phyloP scores from a whole-genome alignment of 1,140 invertebrate genomes.

The Bombus affinis region DNA sequence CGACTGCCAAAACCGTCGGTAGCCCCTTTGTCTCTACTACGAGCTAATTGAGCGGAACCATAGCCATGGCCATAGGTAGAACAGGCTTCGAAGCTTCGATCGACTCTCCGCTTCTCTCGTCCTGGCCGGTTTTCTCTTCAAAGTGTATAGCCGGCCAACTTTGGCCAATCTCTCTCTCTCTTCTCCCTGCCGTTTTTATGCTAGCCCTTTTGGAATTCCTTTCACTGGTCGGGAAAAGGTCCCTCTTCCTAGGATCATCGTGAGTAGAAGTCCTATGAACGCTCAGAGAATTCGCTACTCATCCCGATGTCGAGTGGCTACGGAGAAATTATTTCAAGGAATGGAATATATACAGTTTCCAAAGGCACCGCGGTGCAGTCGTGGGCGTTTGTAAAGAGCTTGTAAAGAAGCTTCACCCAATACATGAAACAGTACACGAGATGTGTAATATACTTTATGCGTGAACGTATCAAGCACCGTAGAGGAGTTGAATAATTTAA shows the following conservation, averaged over 20 bases:
- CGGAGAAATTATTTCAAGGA: background rate
- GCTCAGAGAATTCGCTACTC: slow-evolving; percentile 17
- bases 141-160: slow-evolving; percentile 35
- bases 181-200: slow-evolving; percentile 43
- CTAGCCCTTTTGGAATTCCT: slow-evolving; percentile 65
- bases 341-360: too few relatives aligned
- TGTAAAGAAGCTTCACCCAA: too few relatives aligned
- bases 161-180: background rate
- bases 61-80: slow-evolving; percentile 43
- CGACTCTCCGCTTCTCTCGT: slow-evolving; percentile 10
- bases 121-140: slow-evolving; percentile 20
- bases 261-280: slow-evolving; percentile 17
- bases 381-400: background rate
- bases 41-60: slow-evolving; percentile 63
- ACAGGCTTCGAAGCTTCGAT: slow-evolving; percentile 21
- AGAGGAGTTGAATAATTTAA: background rate
- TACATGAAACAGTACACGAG: background rate
- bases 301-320: background rate
- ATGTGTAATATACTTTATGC: background rate
- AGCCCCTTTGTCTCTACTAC: slow-evolving; percentile 61
- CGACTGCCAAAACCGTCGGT: slow-evolving; percentile 57
- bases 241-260: background rate
- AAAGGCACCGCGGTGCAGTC: background rate
- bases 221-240: slow-evolving; percentile 6
- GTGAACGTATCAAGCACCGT: background rate